Conservation (phyloP, 2,797 vertebrate genomes). For the Sparidentex hasta region DNA sequence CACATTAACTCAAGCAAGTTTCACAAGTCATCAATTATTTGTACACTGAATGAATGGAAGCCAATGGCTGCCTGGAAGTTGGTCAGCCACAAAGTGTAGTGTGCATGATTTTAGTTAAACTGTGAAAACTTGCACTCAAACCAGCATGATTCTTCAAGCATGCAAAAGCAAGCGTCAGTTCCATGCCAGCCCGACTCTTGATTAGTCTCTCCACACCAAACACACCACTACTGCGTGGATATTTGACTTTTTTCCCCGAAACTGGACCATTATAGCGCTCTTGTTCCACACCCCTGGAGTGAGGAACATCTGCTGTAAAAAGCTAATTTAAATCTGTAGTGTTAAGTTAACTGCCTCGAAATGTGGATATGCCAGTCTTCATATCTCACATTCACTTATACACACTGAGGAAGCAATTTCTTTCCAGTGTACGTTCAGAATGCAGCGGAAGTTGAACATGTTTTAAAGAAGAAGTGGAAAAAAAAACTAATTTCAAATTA, state of each 20-base stretch:
- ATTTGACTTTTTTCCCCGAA: neutral
- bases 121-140: neutral
- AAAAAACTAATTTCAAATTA: constrained; percentile 59
- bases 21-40: neutral
- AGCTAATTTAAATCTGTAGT: constrained; percentile 31
- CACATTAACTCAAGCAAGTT: neutral
- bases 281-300: constrained; percentile 6
- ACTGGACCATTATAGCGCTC: constrained; percentile 12
- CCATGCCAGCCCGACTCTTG: neutral
- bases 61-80: neutral
- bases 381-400: constrained; percentile 1
- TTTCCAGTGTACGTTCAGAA: constrained; percentile 1
- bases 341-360: neutral
- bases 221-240: neutral
- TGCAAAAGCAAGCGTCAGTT: neutral
- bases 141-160: neutral
- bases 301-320: constrained; percentile 35
- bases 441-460: constrained; percentile 13
- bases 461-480: neutral
- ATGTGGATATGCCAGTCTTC: constrained; percentile 1
- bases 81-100: neutral
- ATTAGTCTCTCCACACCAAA: constrained; percentile 7
- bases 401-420: neutral
- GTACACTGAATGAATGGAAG: neutral
- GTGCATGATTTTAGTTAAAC: neutral